These are phyloP conservation scores for Acropora tenuis DNA, from an alignment of 64 coral and sea anemone genomes.

Conservation along the genomic window DNA sequence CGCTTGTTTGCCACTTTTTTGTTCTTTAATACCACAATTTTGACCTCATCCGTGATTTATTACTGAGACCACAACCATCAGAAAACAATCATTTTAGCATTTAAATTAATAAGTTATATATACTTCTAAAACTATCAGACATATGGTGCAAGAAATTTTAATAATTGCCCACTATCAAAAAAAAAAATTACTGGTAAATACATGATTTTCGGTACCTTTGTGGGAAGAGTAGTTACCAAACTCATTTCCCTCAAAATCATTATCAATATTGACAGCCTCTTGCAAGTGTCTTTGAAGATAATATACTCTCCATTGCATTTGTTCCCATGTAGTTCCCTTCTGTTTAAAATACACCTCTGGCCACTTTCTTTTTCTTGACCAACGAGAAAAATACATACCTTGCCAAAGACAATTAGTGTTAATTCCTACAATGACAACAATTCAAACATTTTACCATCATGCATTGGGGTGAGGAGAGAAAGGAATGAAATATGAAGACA, in stretches of 20 bases:
- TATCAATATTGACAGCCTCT: slow-evolving; percentile 43
- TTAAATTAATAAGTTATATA: no score
- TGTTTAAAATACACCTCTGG: slow-evolving; percentile 53
- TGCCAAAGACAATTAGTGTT: slow-evolving; percentile 59
- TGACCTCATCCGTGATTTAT: no score
- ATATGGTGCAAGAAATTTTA: no score
- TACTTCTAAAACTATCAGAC: no score
- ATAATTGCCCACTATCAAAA: no score
- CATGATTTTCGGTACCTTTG: neutral
- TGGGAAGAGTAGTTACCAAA: neutral
- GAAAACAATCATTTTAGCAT: no score
- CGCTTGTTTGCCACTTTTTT: no score
- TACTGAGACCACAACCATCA: no score
- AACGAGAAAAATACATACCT: slow-evolving; percentile 28
- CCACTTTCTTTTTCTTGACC: slow-evolving; percentile 61
- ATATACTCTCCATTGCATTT: slow-evolving; percentile 31
- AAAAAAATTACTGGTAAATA: neutral
- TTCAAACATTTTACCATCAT: neutral
- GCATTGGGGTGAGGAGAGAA: no score
- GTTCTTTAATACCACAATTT: no score
- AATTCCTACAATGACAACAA: slow-evolving; percentile 27
- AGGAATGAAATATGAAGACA: no score
- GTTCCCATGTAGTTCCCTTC: slow-evolving; percentile 21
- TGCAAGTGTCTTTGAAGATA: slow-evolving; percentile 59
- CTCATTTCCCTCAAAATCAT: neutral